A percentile compares a stretch with the other conserved stretches of the same genome.
Evolutionary conservation across 2,113 vertebrate genomes (phyloP).

Genomic region (Callopanchax toddi): DNA sequence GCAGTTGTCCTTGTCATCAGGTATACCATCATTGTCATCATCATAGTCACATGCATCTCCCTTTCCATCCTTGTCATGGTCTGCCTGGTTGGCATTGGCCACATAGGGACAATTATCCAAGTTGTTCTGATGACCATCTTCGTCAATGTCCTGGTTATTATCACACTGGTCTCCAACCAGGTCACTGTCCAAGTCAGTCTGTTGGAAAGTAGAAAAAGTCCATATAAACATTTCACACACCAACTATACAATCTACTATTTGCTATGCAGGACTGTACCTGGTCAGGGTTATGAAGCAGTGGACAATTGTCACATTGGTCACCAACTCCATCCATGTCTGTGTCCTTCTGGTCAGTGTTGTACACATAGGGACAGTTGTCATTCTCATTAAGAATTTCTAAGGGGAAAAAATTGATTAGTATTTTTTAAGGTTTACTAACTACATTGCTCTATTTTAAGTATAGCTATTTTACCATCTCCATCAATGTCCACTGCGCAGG

Average conservation of each 20-base stretch:
- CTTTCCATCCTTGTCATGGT: conserved; percentile 93
- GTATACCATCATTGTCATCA: conserved; percentile 94
- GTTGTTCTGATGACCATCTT: conserved; percentile 97
- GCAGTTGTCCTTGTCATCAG: conserved; percentile 96
- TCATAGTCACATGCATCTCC: conserved; percentile 96
- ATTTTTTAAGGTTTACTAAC: too few relatives aligned
- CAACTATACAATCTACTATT: neutral
- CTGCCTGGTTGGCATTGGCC: conserved; percentile 94
- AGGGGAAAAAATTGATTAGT: neutral
- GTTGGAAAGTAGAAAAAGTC: conserved; percentile 25
- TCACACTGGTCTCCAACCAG: conserved; percentile 96
- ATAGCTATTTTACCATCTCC: conserved; percentile 87
- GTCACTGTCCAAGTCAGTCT: conserved; percentile 93
- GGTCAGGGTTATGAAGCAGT: conserved; percentile 92
- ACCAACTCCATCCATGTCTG: conserved; percentile 92
- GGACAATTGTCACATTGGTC: conserved; percentile 99
- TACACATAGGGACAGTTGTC: conserved; percentile 97
- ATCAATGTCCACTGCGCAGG: conserved; percentile 94
- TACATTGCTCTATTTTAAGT: neutral
- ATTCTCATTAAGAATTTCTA: conserved; percentile 91
- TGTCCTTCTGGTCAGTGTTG: conserved; percentile 95
- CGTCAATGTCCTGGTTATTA: conserved; percentile 95
- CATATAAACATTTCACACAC: neutral
- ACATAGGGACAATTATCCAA: conserved; percentile 97
- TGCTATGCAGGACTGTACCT: conserved; percentile 50